phyloP scores from a whole-genome alignment of 2,888 invertebrate species.

The Lycaena phlaeas region DNA sequence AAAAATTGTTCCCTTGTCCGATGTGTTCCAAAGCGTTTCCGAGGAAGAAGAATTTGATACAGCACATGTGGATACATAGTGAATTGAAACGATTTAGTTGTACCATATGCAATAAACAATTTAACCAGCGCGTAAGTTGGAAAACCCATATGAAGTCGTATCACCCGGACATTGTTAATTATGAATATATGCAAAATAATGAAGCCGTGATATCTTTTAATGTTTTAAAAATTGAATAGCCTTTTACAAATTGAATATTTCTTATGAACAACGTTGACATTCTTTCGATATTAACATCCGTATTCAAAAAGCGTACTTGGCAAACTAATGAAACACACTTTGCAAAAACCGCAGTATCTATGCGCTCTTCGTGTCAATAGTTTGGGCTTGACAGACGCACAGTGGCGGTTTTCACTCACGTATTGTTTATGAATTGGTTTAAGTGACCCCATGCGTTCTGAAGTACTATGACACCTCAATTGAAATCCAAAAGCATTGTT shows the following conservation, averaged over 20 bases:
- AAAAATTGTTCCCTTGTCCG: conserved; percentile 60
- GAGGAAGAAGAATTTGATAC: conserved; percentile 48
- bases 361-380: no score
- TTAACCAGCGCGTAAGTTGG: conserved; percentile 60
- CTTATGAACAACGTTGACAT: no score
- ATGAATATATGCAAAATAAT: conserved; percentile 36
- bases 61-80: conserved; percentile 62
- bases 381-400: no score
- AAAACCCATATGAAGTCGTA: conserved; percentile 54
- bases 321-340: no score
- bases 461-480: no score
- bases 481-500: no score
- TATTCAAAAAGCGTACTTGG: no score
- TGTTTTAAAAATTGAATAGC: conserved; percentile 24
- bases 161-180: conserved; percentile 43
- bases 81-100: conserved; percentile 54
- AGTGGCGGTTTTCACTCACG: no score
- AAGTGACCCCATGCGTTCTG: no score
- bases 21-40: conserved; percentile 59
- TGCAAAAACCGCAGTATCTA: no score
- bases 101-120: conserved; percentile 49
- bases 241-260: not conserved
- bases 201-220: conserved; percentile 35
- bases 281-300: no score
- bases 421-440: no score